A percentile compares a stretch with the other conserved stretches of the same genome.
Conservation (phyloP, 2,797 vertebrate species). For the Malacoctenus gilli region DNA sequence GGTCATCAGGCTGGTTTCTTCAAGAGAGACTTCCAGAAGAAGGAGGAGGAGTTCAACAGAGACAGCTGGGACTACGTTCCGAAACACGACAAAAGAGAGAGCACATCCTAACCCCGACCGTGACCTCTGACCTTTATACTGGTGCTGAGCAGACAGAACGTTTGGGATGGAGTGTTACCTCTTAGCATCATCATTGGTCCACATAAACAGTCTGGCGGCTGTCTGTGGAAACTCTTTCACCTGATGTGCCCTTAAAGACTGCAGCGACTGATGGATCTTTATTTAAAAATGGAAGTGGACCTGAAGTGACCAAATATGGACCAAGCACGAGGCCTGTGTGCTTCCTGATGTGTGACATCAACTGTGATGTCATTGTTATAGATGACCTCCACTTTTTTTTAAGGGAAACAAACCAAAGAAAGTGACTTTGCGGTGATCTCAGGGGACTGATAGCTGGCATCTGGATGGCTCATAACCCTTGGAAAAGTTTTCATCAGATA, state of each 20-base stretch:
- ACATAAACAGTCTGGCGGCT: neutral
- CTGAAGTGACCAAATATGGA: constrained; percentile 8
- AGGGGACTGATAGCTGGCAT: constrained; percentile 35
- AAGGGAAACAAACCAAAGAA: constrained; percentile 36
- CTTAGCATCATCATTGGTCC: neutral
- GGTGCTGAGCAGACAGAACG: constrained; percentile 5
- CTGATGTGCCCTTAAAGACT: constrained; percentile 25
- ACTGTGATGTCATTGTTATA: neutral
- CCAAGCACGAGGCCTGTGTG: neutral
- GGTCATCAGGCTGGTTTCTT: constrained; percentile 92
- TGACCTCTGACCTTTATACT: constrained; percentile 25
- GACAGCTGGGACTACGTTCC: constrained; percentile 92
- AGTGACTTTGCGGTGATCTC: constrained; percentile 32
- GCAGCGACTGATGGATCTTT: constrained; percentile 10
- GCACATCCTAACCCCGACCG: constrained; percentile 44
- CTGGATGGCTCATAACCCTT: constrained; percentile 33
- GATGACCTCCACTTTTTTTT: neutral
- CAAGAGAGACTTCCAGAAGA: constrained; percentile 83
- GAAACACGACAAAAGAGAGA: constrained; percentile 73
- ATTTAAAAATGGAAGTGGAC: constrained; percentile 39
- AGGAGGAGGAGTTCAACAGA: constrained; percentile 73
- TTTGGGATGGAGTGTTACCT: neutral
- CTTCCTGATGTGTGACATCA: constrained; percentile 7
- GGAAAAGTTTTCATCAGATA: constrained; percentile 8
- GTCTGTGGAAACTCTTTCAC: constrained; percentile 26